Evolutionary conservation across 2,113 vertebrate species (phyloP), one percentile per base, ranked within the genome.

Genomic region (Otis tarda): DNA sequence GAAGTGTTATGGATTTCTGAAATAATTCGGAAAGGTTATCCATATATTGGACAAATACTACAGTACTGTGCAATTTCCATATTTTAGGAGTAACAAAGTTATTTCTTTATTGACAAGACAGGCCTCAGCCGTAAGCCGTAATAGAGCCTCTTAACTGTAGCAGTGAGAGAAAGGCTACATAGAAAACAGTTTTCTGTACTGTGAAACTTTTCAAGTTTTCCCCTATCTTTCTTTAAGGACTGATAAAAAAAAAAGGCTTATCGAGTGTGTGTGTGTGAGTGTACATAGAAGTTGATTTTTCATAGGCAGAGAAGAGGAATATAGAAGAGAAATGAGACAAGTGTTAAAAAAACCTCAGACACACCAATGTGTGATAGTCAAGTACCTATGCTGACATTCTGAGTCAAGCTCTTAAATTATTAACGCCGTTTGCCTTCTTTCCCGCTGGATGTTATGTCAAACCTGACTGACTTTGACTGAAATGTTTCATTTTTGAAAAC

Each of bases 381-480:
- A 75, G 76, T 78, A 92, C 60, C 56, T 87, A 52, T 60, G 86
- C 93, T 87, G 81, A 81, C 87, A 81, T 87, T 60, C 64, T 47
- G 71, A 94, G 60, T 71, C 68, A 93, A 64, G 49, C 52, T 78
- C 65, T 84, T 95, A 56, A 78, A 94, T 94, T 90, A 87, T 96
- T 91, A 71, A 89, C 56, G 33, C 2, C 1, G 35, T 82, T 95
- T 92, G n/a, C 57, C 43, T 83, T 70, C 83, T 87, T 90, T 89
- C 83, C 64, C 9, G 3, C 23, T 60, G 35, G 77, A 60, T 87
- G 35, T 49, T 57, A 25, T 87, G 60, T 87, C 86, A 92, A 84
- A 95, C 43, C 64, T 92, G 73, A 63, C 91, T 90, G 28, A 37
- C 68, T 93, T 89, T 86, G 93, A 89, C 47, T 63, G 69, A 89